Evolutionary conservation across 1,140 invertebrate species (phyloP), one percentile per base, ranked within the genome.

Genomic region (Temnothorax longispinosus): DNA sequence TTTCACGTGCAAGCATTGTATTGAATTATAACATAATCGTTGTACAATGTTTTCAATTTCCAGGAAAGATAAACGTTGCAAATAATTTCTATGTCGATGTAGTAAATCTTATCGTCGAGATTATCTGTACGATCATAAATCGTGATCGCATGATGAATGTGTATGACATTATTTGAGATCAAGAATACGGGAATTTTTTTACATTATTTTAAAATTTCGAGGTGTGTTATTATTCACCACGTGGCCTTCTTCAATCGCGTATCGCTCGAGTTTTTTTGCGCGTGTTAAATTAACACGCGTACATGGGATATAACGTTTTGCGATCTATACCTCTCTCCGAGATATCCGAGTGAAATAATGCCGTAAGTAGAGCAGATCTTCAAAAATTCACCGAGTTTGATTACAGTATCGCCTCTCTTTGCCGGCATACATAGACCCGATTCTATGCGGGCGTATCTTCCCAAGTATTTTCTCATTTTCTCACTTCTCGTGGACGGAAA

Each of bases 381-480:
- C 0, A 76, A 60, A 76, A 76, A 60, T 76, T 76, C 13, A 76
- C n/a, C 15, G 54, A 58, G n/a, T 27, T 76, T 60, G 54, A 76
- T 76, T 76, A 76, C 47, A 18, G n/a, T 76, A 44, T 76, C 21
- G 38, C 21, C 8, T 47, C 13, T 32, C 38, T 76, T 76, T 27
- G 56, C 47, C 21, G 35, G 27, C 11, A 18, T 18, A 52, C 15
- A 80, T 65, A 44, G 15, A 67, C n/a, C 18, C 21, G 13, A 60
- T 76, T 58, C 15, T 60, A 60, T 58, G 13, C 38, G 11, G 3
- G n/a, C 7, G 35, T 38, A 67, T 86, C 52, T 69, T 47, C 10
- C 1, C 50, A 67, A 56, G 41, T 35, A 80, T 60, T 80, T 58
- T 56, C 41, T 69, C 85, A 65, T 86, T 80, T 67, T 56, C 60